Conservation (phyloP, 2,888 invertebrate genomes). For the Strigamia transsilvanica region DNA sequence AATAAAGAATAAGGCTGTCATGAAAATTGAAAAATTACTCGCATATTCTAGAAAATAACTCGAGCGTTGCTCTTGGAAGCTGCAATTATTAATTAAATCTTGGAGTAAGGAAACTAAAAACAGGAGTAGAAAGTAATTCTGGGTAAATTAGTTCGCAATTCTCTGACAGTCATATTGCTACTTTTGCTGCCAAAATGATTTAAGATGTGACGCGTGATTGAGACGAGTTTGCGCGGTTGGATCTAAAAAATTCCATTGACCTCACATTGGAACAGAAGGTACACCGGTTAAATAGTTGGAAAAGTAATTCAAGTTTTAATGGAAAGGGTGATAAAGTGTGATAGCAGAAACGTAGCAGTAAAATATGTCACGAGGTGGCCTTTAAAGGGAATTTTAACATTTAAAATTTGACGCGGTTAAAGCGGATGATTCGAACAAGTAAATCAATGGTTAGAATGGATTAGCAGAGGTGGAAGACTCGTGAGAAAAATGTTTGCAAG, state of each 20-base stretch:
- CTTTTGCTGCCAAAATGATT: too few species aligned
- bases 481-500: background rate
- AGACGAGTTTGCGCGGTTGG: too few species aligned
- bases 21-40: slow-evolving; percentile 25
- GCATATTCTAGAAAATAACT: slow-evolving; percentile 5
- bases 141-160: too few species aligned
- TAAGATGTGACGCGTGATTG: too few species aligned
- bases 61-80: background rate
- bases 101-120: background rate
- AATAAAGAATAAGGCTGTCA: background rate
- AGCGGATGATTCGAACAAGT: background rate
- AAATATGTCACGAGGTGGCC: background rate
- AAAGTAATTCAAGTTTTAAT: too few species aligned
- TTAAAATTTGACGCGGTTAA: background rate
- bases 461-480: background rate
- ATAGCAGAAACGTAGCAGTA: background rate
- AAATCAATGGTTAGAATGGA: background rate
- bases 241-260: too few species aligned
- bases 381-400: background rate
- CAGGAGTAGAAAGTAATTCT: background rate
- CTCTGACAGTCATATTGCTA: too few species aligned
- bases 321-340: background rate
- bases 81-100: background rate
- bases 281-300: too few species aligned
- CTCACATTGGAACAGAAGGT: too few species aligned